Evolutionary conservation across 2,888 invertebrate genomes (phyloP), one percentile per base, ranked within the genome.

Genomic region (Psylliodes chrysocephalus): DNA sequence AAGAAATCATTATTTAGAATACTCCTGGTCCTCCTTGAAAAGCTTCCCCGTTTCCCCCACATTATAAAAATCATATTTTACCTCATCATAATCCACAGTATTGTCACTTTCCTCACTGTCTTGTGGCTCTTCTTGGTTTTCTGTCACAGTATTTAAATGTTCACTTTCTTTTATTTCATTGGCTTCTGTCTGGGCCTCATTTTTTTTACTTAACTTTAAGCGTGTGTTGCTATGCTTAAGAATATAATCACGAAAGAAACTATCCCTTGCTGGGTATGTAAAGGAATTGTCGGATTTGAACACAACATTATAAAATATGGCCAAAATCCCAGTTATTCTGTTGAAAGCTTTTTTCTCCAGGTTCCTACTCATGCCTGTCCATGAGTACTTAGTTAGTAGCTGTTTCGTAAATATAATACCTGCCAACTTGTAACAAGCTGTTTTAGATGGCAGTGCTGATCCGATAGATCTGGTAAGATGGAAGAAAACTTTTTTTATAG

Each of bases 311-410:
- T 53, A 60, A 52, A 60, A 60, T 44, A 60, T 30, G 30, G 42
- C 60, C 42, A 52, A 52, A 25, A 52, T 51, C 5, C 18, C 25
- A 38, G 33, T 18, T 46, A 53, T 22, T 30, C 40, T 60, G 54
- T 60, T 60, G 30, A 60, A 60, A 19, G 60, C 53, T 44, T 52
- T 44, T 35, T 60, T 53, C 46, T 60, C 35, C 44, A 46, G 25
- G 19, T 42, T 60, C 17, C 53, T 42, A 44, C 60, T 60, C 60
- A 60, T 60, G 30, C 44, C 60, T 30, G 44, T 60, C 60, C 60
- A 60, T 7, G 60, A 60, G 47, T 52, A 60, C 44, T 60, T 30
- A 44, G 52, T 60, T 4, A 52, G 44, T 42, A 60, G 40, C 42
- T 60, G 35, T 52, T 60, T 60, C 7, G 60, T 42, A 18, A 60